These are phyloP conservation scores for Ptychodera flava DNA, from an alignment of 35 echinoderm and acorn worm species.

Conservation along the genomic window DNA sequence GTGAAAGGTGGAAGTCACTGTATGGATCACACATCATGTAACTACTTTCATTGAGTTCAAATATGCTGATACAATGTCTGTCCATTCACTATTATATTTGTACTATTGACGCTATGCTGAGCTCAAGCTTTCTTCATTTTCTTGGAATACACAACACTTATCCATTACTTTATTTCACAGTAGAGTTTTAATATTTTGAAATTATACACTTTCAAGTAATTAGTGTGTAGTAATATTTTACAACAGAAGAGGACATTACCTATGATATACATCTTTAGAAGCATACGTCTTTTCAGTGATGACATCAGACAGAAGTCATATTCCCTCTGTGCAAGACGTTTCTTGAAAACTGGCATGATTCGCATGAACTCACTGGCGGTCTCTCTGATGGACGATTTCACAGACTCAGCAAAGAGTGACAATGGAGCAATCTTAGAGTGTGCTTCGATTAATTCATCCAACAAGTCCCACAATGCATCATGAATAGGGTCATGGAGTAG, in stretches of 20 bases:
- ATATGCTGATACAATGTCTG: too few species aligned
- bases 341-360: slow-evolving; percentile 82
- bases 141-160: too few species aligned
- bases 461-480: slow-evolving; percentile 90
- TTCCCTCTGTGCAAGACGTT: slow-evolving; percentile 85
- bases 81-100: too few species aligned
- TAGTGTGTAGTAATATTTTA: too few species aligned
- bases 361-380: slow-evolving; percentile 82
- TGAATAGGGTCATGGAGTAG: slow-evolving; percentile 75
- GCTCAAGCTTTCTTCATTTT: too few species aligned
- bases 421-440: slow-evolving; percentile 64
- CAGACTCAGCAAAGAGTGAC: slow-evolving; percentile 80
- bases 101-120: too few species aligned
- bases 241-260: too few species aligned
- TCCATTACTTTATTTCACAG: not conserved
- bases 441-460: slow-evolving; percentile 93
- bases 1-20: too few species aligned
- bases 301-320: slow-evolving; percentile 96
- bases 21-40: too few species aligned
- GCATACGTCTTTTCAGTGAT: slow-evolving; percentile 76
- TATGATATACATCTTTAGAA: slow-evolving; percentile 91
- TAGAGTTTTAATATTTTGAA: not conserved
- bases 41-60: too few species aligned
- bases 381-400: slow-evolving; percentile 75
- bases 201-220: too few species aligned